Evolutionary conservation across 2,888 invertebrate genomes (phyloP), one percentile per base, ranked within the genome.

Genomic region (Tinea trinotella): DNA sequence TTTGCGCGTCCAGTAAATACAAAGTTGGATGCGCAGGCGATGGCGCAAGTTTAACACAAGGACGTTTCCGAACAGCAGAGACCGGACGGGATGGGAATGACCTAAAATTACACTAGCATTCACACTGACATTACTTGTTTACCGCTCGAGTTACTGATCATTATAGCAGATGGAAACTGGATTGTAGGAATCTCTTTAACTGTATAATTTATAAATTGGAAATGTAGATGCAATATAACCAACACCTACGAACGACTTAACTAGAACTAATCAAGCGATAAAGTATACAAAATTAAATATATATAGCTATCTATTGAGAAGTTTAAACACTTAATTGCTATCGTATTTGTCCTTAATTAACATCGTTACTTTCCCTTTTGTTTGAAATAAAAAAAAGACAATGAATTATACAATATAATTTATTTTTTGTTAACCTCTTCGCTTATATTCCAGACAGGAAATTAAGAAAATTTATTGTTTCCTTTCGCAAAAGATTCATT

Each of bases 21-120:
- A 18, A 49, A 20, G 10, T n/a, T 49, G 10, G 10, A 24, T 50
- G 46, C 18, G 46, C 19, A 19, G 19, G 46, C 19, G 46, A 19
- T 15, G n/a, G 15, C 10, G 5, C 6, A 3, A 30, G 52, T 13
- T 22, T 3, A 10, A 17, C 9, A 54, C 74, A 74, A 76, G 72
- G 73, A 67, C 70, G 67, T 62, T 65, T 66, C 62, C 63, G 59
- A 40, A 40, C 40, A 15, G 58, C 59, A 63, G 62, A 61, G 61
- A n/a, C 19, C 19, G 30, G 13, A 22, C 61, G 71, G n/a, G n/a
- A 71, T 70, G 78, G 79, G 78, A 81, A 80, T 70, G 77, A 79
- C 76, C 78, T 78, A 67, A 76, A 79, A 80, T 77, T 74, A 72
- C 52, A 35, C 52, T 18, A 52, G 55, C 40, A 40, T 48, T 54